Conservation (phyloP, 2,888 invertebrate genomes). For the Thereva unica region DNA sequence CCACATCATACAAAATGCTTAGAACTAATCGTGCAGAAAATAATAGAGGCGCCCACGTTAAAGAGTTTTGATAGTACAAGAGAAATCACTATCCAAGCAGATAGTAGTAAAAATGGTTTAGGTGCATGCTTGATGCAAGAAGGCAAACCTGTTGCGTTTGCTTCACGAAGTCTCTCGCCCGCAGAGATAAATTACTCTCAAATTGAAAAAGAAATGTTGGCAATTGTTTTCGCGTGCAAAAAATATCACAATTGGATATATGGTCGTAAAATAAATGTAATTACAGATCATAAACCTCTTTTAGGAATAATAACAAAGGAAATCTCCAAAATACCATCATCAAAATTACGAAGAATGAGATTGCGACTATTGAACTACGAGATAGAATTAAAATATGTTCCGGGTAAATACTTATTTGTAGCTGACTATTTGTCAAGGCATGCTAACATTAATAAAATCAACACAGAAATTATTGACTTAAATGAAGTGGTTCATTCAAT, state of each 20-base stretch:
- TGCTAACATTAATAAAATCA: too few species aligned
- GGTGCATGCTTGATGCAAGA: slow-evolving; percentile 42
- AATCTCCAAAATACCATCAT: slow-evolving; percentile 40
- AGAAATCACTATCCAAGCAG: slow-evolving; percentile 40
- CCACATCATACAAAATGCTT: slow-evolving; percentile 36
- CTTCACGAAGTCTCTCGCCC: slow-evolving; percentile 34
- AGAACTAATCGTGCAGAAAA: slow-evolving; percentile 35
- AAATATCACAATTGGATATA: slow-evolving; percentile 44
- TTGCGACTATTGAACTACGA: slow-evolving; percentile 44
- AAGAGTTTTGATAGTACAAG: slow-evolving; percentile 36
- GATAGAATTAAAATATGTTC: slow-evolving; percentile 42
- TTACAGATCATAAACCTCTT: slow-evolving; percentile 42
- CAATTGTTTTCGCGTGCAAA: slow-evolving; percentile 42
- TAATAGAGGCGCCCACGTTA: slow-evolving; percentile 37
- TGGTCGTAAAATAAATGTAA: slow-evolving; percentile 38
- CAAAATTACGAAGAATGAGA: slow-evolving; percentile 43
- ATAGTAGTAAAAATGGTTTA: slow-evolving; percentile 38
- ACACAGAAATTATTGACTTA: slow-evolving; percentile 20
- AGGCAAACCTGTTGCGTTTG: slow-evolving; percentile 37
- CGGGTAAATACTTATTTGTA: slow-evolving; percentile 43
- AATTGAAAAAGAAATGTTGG: slow-evolving; percentile 39
- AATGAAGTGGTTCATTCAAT: slow-evolving; percentile 29
- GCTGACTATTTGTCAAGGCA: slow-evolving; percentile 41
- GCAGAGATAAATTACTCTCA: slow-evolving; percentile 39
- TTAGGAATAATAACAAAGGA: slow-evolving; percentile 38